phyloP scores from a whole-genome alignment of 2,113 vertebrate genomes.

The Rattus rattus region DNA sequence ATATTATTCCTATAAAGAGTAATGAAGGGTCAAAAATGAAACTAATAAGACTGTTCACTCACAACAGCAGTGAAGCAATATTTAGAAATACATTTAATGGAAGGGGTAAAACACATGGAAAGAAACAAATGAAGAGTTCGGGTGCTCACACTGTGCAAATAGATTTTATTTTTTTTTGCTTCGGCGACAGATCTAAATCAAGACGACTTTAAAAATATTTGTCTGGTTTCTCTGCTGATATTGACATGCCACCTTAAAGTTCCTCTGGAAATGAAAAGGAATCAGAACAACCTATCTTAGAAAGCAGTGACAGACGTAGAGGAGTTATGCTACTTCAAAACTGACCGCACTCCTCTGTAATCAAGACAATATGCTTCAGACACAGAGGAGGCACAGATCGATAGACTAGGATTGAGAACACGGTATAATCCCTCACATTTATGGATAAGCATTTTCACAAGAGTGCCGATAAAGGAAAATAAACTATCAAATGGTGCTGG shows the following conservation, averaged over 20 bases:
- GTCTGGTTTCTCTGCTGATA: not conserved
- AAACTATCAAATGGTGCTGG: not conserved
- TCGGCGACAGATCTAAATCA: not conserved
- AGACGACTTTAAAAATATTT: not conserved
- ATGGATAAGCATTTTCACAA: not conserved
- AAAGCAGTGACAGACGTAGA: not conserved
- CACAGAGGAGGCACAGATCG: not conserved
- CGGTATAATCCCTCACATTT: not conserved
- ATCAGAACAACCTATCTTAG: not conserved
- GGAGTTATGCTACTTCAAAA: not conserved
- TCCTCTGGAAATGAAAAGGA: not conserved
- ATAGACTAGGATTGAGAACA: not conserved
- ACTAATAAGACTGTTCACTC: not conserved
- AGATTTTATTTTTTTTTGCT: not conserved
- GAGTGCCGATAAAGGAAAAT: not conserved
- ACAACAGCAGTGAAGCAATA: not conserved
- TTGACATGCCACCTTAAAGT: slow-evolving; percentile 4
- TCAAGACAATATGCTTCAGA: not conserved
- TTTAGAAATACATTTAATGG: not conserved
- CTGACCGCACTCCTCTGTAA: not conserved
- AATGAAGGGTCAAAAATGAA: not conserved
- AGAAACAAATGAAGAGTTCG: not conserved
- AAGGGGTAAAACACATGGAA: not conserved
- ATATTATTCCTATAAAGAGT: not conserved
- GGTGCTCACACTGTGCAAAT: not conserved